A percentile compares a stretch with the other conserved stretches of the same genome.
Conservation (phyloP, 2,797 vertebrate genomes). For the Pterois miles region DNA sequence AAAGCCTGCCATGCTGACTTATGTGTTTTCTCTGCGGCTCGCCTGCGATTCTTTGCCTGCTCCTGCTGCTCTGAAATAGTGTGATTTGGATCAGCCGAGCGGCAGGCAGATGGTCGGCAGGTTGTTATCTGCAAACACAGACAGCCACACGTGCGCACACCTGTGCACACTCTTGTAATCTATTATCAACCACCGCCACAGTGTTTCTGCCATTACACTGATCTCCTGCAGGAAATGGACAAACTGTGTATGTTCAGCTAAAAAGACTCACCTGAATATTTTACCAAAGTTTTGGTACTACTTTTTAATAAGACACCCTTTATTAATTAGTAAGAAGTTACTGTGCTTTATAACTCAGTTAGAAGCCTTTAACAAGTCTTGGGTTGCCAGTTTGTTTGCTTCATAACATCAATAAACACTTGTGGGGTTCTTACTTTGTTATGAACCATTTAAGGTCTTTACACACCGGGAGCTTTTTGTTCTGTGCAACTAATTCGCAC, state of each 20-base stretch:
- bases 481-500: too few relatives aligned
- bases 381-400: not conserved
- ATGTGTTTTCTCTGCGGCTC: conserved; percentile 32
- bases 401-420: not conserved
- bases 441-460: too few relatives aligned
- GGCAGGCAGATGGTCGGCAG: conserved; percentile 50
- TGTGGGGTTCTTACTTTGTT: not conserved
- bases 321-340: not conserved
- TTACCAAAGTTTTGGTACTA: not conserved
- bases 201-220: conserved; percentile 1
- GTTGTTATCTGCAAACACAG: conserved; percentile 63
- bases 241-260: not conserved
- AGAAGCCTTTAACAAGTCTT: not conserved
- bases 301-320: not conserved
- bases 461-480: too few relatives aligned
- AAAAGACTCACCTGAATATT: not conserved
- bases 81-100: conserved; percentile 46
- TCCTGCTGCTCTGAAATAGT: conserved; percentile 8
- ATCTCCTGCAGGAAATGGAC: conserved; percentile 3
- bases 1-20: conserved; percentile 53
- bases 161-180: conserved; percentile 16
- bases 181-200: conserved; percentile 27
- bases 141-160: conserved; percentile 18
- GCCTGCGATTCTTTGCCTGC: conserved; percentile 14
- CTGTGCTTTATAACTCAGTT: not conserved